These are phyloP conservation scores for Bettongia penicillata DNA, from an alignment of 2,113 vertebrate species.

Conservation along the genomic window DNA sequence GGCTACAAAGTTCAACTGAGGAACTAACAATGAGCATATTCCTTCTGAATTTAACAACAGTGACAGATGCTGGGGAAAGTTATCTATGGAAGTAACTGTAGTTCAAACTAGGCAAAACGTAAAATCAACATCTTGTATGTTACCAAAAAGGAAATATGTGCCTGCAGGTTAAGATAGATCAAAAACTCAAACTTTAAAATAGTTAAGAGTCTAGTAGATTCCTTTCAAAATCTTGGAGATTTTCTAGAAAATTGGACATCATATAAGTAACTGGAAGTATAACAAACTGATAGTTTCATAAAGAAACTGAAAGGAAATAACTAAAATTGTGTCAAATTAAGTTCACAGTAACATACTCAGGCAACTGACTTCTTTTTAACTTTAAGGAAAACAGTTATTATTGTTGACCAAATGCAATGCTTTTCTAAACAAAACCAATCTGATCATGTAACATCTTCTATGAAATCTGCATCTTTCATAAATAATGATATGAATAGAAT, in stretches of 20 bases:
- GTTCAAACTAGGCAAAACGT: neutral
- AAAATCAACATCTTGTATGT: neutral
- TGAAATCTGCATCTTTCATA: constrained; percentile 75
- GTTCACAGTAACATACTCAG: neutral
- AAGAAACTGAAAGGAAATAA: neutral
- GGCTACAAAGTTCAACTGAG: neutral
- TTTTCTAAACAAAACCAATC: constrained; percentile 71
- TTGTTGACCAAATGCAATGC: constrained; percentile 41
- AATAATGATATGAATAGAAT: constrained; percentile 81
- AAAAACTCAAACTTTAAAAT: neutral
- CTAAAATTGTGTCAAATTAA: neutral
- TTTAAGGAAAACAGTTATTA: neutral
- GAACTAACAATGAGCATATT: constrained; percentile 4
- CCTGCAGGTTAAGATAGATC: neutral
- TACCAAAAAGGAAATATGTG: neutral
- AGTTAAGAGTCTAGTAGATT: neutral
- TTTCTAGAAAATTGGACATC: neutral
- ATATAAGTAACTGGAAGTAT: neutral
- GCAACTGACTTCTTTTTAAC: neutral
- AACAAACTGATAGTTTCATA: neutral
- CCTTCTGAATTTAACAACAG: neutral
- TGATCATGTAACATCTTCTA: constrained; percentile 65
- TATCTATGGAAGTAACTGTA: neutral
- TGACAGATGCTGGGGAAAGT: neutral
- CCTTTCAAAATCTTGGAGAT: neutral